phyloP scores from a whole-genome alignment of 2,797 vertebrate genomes.

The Dipus sagitta region DNA sequence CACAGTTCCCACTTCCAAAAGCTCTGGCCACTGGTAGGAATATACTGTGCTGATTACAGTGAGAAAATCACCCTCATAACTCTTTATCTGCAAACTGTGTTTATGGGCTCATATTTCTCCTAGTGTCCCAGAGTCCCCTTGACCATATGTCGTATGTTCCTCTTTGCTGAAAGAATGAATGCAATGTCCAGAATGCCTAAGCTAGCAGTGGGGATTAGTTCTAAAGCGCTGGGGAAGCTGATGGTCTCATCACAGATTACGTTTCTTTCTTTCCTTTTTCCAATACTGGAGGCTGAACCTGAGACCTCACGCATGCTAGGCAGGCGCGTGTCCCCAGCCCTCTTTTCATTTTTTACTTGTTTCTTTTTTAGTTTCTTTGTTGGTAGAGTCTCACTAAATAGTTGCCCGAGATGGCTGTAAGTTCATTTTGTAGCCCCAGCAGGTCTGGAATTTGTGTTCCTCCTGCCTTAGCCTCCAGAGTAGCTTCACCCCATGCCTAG shows the following conservation, averaged over 20 bases:
- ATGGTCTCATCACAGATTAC: not conserved
- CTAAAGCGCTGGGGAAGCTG: not conserved
- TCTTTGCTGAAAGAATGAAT: slow-evolving; percentile 18
- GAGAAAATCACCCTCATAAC: slow-evolving; percentile 38
- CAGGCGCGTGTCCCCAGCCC: not conserved
- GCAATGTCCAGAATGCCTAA: not conserved
- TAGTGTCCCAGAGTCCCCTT: not conserved
- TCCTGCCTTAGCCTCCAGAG: not conserved
- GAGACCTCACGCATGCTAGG: not conserved
- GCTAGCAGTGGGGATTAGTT: not conserved
- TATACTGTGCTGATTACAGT: slow-evolving; percentile 39
- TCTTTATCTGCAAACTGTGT: slow-evolving; percentile 7
- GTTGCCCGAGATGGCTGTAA: not conserved
- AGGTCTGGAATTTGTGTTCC: not conserved
- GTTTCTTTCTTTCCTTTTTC: not conserved
- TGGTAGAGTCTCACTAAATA: not conserved
- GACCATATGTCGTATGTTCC: not conserved
- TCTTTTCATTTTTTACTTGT: not conserved
- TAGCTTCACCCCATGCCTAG: not conserved
- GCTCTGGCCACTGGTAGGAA: not conserved
- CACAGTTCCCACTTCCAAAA: slow-evolving; percentile 14
- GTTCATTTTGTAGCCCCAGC: not conserved
- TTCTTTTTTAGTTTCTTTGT: not conserved
- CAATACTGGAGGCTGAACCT: not conserved
- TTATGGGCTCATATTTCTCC: slow-evolving; percentile 36